A percentile compares a stretch with the other conserved stretches of the same genome.
Evolutionary conservation across 2,888 invertebrate genomes (phyloP).

Genomic region (Brenthis hecate): DNA sequence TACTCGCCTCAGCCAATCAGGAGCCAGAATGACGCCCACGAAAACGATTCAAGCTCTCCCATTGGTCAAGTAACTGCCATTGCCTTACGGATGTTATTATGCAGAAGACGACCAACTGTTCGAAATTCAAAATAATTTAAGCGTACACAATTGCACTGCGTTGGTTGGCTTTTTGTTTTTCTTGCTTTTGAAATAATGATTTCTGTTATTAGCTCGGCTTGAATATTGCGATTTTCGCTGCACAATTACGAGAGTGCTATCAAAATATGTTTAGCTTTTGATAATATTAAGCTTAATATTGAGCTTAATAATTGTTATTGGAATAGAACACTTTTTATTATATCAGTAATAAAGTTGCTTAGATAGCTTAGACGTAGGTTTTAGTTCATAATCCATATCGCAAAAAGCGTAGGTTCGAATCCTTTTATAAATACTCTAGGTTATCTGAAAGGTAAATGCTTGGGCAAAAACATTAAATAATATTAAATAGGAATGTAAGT

Average conservation of each 20-base stretch:
- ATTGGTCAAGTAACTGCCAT: constrained; percentile 81
- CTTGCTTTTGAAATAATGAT: constrained; percentile 16
- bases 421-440: no score
- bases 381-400: no score
- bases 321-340: no score
- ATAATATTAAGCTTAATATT: background rate
- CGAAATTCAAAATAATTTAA: constrained; percentile 75
- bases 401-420: no score
- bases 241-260: background rate
- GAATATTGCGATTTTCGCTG: constrained; percentile 3
- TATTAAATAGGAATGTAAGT: no score
- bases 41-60: constrained; percentile 60
- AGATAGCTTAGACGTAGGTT: no score
- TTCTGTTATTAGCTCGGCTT: constrained; percentile 17
- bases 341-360: no score
- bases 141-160: constrained; percentile 59
- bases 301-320: no score
- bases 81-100: constrained; percentile 80
- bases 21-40: constrained; percentile 73
- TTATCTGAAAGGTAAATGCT: no score
- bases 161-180: constrained; percentile 20
- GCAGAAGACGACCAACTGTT: constrained; percentile 79
- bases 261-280: constrained; percentile 16
- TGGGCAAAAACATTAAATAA: no score
- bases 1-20: constrained; percentile 67